Base-by-base conservation (phyloP, 2,888 invertebrate genomes). In the Tortrix viridana region DNA sequence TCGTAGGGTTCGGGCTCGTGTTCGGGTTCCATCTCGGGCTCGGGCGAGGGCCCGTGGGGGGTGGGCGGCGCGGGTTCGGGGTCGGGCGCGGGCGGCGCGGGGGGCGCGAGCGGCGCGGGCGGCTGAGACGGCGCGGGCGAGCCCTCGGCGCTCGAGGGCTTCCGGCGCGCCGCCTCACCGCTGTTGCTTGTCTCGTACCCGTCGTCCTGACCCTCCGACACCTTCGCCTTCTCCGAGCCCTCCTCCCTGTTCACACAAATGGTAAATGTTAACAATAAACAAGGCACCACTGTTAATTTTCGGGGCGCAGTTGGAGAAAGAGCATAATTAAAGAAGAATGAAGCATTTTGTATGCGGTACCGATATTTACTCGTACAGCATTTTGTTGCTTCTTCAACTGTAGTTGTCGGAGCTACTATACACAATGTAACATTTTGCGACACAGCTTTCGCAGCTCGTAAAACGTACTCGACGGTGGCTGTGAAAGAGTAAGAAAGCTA, bases 151-250 rank as follows among this genome's bases (percentile, higher is more conserved):
- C 77, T 76, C 65, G 74, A 74, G 69, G 74, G 74, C 84, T 88
- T 88, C 80, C 88, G 88, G 72, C 90, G 90, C 84, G 88, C 82
- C 82, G 85, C 88, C 86, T 92, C 91, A 79, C 92, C 94, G 79
- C 94, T 94, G 74, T 93, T 96, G 89, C 96, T 96, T 74, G 97
- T 97, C 93, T 97, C 97, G 93, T 97, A 97, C 72, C 97, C 97
- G 93, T 97, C 97, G 93, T 97, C 97, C 80, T 96, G 95, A 78
- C 95, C 95, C 92, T 97, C 97, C 79, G 94, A 93, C 79, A 86
- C 84, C 84, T 88, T 90, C 81, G 90, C 88, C 91, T 94, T 91
- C 74, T 89, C 91, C 70, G 84, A 84, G 78, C 85, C 91, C 82
- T 89, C 91, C 84, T 88, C 91, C 83, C 92, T 91, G 88, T 44